These are phyloP conservation scores for Mycetomoellerius zeteki DNA, from an alignment of 1,140 invertebrate species.

Conservation along the genomic window DNA sequence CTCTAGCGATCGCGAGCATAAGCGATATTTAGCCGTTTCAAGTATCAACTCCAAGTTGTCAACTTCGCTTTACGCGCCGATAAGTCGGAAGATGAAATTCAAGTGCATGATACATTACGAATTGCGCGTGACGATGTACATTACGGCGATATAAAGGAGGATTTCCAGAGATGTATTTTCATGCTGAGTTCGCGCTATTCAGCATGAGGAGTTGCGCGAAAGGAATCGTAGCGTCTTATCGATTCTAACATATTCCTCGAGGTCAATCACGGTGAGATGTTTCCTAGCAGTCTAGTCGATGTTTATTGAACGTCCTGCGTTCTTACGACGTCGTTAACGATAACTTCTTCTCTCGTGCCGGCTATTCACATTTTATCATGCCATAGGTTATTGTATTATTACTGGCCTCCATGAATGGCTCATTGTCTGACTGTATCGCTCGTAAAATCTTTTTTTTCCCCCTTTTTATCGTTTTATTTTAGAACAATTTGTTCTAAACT, in stretches of 20 bases:
- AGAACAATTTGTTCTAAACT: slow-evolving; percentile 25
- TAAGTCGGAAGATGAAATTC: slow-evolving; percentile 24
- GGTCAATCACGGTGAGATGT: not conserved
- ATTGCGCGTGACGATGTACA: slow-evolving; percentile 26
- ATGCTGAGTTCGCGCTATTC: slow-evolving; percentile 32
- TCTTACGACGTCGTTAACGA: slow-evolving; percentile 32
- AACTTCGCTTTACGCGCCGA: slow-evolving; percentile 15
- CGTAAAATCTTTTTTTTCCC: not conserved
- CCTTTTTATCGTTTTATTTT: slow-evolving; percentile 22
- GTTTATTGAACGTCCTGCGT: slow-evolving; percentile 44
- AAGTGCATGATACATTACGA: not conserved
- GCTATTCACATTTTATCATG: slow-evolving; percentile 25
- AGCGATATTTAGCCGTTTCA: slow-evolving; percentile 47
- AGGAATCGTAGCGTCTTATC: slow-evolving; percentile 22
- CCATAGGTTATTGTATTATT: slow-evolving; percentile 62
- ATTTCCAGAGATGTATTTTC: slow-evolving; percentile 11
- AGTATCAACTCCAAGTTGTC: slow-evolving; percentile 33
- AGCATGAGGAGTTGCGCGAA: not conserved
- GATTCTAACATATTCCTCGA: slow-evolving; percentile 28
- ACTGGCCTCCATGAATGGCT: slow-evolving; percentile 57
- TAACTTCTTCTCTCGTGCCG: not conserved
- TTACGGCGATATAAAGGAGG: not conserved
- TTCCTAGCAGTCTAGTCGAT: not conserved
- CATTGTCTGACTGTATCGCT: slow-evolving; percentile 15
- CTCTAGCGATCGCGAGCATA: slow-evolving; percentile 36